A percentile compares a stretch with the other conserved stretches of the same genome.
Conservation (phyloP, 2,113 vertebrate genomes). For the Caloenas nicobarica region DNA sequence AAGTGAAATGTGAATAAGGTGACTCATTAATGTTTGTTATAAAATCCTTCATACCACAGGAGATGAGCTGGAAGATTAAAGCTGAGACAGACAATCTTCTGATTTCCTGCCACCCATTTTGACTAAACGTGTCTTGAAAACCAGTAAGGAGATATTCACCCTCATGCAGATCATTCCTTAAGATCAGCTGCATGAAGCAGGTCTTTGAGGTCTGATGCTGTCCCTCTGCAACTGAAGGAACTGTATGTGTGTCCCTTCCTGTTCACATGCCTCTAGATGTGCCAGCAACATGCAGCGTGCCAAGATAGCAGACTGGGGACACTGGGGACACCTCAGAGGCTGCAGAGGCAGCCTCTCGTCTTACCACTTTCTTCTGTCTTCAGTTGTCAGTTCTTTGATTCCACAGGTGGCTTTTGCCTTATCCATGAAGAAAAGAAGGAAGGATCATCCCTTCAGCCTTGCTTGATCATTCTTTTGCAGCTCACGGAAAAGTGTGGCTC, state of each 20-base stretch:
- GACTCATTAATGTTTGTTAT: not conserved
- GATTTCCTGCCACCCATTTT: not conserved
- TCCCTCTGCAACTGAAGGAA: not conserved
- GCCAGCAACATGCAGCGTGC: not conserved
- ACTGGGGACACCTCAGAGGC: not conserved
- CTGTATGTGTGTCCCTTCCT: fast-evolving
- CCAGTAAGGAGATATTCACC: not conserved
- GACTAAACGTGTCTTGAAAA: not conserved
- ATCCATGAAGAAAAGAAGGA: not conserved
- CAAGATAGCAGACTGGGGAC: not conserved
- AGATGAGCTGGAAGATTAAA: not conserved
- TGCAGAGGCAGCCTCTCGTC: not conserved
- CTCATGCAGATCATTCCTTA: not conserved
- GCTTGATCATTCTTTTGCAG: not conserved
- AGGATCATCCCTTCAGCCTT: not conserved
- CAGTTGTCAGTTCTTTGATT: not conserved
- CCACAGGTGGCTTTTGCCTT: not conserved
- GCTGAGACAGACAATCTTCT: not conserved
- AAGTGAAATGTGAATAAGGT: not conserved
- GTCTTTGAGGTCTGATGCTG: not conserved
- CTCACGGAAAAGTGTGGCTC: not conserved
- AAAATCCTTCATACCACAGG: not conserved
- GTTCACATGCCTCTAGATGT: not conserved
- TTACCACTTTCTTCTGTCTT: not conserved
- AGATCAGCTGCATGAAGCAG: not conserved